These are phyloP conservation scores for Bilobella aurantiaca DNA, from an alignment of 1,140 invertebrate species.

Conservation along the genomic window DNA sequence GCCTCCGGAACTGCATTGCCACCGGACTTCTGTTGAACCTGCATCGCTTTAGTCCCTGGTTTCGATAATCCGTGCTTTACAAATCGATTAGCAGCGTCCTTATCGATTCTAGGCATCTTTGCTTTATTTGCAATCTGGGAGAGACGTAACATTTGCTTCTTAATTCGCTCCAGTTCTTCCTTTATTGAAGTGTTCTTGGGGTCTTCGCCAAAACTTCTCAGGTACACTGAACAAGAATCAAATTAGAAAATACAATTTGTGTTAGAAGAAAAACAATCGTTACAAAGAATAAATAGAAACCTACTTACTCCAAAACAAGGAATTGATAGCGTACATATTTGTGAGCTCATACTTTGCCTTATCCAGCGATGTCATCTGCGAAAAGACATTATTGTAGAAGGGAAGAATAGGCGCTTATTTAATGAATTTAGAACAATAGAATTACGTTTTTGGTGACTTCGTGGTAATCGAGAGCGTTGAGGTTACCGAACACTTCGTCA, in stretches of 20 bases:
- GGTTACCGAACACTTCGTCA: conserved; percentile 19
- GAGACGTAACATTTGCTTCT: conserved; percentile 22
- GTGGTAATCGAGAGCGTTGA: conserved; percentile 19
- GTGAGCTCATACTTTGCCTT: conserved; percentile 32
- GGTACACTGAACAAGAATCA: conserved; percentile 28
- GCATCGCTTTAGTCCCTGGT: background rate
- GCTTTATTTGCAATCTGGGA: conserved; percentile 28
- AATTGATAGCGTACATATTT: conserved; percentile 29
- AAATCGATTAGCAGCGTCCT: conserved; percentile 26
- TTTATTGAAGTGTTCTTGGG: conserved; percentile 26
- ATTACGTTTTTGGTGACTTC: conserved; percentile 19
- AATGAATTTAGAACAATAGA: background rate
- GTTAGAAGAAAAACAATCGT: background rate
- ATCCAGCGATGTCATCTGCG: conserved; percentile 28
- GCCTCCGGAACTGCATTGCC: too few relatives aligned
- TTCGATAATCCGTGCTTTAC: conserved; percentile 19
- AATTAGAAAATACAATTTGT: background rate
- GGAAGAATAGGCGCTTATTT: too few relatives aligned
- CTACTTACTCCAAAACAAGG: conserved; percentile 34
- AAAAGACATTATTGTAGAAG: conserved; percentile 5
- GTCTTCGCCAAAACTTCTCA: conserved; percentile 31
- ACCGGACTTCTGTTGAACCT: background rate
- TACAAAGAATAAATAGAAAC: background rate
- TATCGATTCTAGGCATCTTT: conserved; percentile 21
- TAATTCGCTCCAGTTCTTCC: conserved; percentile 32